phyloP scores from a whole-genome alignment of 2,888 invertebrate species.

The Charanyca ferruginea region DNA sequence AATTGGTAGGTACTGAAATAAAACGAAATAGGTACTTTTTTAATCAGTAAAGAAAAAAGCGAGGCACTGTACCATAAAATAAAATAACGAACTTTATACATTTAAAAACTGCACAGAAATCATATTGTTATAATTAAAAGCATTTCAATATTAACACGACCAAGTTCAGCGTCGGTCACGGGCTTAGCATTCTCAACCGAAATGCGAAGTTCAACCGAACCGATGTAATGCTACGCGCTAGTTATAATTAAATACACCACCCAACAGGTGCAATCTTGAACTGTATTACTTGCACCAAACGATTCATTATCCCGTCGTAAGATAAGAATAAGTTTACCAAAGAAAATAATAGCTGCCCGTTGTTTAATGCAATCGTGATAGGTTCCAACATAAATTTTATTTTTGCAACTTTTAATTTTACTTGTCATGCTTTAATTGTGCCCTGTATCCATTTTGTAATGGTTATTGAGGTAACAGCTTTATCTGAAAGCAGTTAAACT shows the following conservation, averaged over 20 bases:
- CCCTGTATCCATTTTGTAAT: constrained; percentile 9
- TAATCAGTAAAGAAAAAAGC: neutral
- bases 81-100: constrained; percentile 22
- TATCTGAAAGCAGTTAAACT: neutral
- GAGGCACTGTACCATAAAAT: constrained; percentile 31
- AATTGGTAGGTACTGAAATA: constrained; percentile 2
- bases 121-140: constrained; percentile 30
- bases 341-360: constrained; percentile 50
- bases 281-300: constrained; percentile 25
- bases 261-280: constrained; percentile 45
- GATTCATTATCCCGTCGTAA: constrained; percentile 29
- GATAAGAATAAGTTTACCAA: constrained; percentile 23
- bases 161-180: constrained; percentile 73
- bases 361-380: constrained; percentile 56
- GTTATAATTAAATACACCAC: constrained; percentile 49
- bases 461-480: constrained; percentile 15
- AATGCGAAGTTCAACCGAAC: constrained; percentile 49
- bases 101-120: constrained; percentile 18
- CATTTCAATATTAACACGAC: constrained; percentile 40
- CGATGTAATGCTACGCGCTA: constrained; percentile 43
- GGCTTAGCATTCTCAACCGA: constrained; percentile 51
- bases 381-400: constrained; percentile 55
- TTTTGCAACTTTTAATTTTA: constrained; percentile 58
- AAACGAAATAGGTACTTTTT: neutral
- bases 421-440: constrained; percentile 45